phyloP scores from a whole-genome alignment of 2,888 invertebrate species.

The Rhabditoides inermis region DNA sequence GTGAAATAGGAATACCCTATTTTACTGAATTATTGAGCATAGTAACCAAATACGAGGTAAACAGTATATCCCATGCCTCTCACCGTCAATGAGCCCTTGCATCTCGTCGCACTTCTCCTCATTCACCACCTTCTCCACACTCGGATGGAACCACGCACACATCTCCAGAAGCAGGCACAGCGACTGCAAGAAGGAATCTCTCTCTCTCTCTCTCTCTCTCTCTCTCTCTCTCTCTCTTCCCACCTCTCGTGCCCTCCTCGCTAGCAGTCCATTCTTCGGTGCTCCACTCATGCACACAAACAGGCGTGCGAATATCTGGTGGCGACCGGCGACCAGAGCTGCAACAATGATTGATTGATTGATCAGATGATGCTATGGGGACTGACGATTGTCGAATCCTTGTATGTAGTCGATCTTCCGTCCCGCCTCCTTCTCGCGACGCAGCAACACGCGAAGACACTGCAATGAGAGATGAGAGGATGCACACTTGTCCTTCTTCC shows the following conservation, averaged over 20 bases:
- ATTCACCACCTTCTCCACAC: slow-evolving; percentile 22
- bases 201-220: no score
- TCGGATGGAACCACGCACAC: slow-evolving; percentile 26
- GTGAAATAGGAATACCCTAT: no score
- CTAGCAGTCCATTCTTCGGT: slow-evolving; percentile 35
- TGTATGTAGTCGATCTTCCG: slow-evolving; percentile 30
- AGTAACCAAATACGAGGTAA: no score
- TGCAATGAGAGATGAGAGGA: neutral
- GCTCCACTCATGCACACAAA: slow-evolving; percentile 45
- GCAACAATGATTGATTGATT: neutral
- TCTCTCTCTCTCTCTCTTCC: no score
- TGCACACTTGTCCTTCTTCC: neutral
- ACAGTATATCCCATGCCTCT: no score
- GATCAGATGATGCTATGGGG: neutral
- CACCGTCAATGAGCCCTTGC: slow-evolving; percentile 35
- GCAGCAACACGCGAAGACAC: slow-evolving; percentile 35
- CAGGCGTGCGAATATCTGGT: slow-evolving; percentile 41
- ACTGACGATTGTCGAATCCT: slow-evolving; percentile 44
- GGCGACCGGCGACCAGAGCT: slow-evolving; percentile 28
- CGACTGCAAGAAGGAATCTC: no score
- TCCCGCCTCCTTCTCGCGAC: slow-evolving; percentile 23
- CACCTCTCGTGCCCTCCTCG: slow-evolving; percentile 26
- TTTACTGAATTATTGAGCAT: no score
- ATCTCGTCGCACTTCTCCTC: slow-evolving; percentile 20
- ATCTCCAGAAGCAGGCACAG: slow-evolving; percentile 20